phyloP scores from a whole-genome alignment of 1,140 invertebrate genomes.

The Sarcophaga peregrina region DNA sequence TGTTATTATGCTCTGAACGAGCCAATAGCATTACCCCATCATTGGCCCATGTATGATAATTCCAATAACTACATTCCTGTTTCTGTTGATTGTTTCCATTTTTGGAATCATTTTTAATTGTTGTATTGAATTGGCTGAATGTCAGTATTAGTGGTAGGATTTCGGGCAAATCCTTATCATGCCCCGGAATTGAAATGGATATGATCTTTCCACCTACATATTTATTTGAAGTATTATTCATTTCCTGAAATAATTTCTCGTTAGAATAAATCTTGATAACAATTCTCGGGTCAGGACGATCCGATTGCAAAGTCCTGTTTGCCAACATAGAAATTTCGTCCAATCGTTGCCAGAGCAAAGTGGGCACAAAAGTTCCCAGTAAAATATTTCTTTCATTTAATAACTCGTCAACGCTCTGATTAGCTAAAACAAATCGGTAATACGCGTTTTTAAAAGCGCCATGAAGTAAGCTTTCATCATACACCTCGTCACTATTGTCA shows the following conservation, averaged over 20 bases:
- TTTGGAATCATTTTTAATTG: neutral
- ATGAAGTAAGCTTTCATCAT: conserved; percentile 37
- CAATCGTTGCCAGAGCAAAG: conserved; percentile 64
- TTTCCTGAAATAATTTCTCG: conserved; percentile 70
- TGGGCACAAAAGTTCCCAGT: conserved; percentile 69
- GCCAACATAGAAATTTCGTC: conserved; percentile 51
- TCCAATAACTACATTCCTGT: conserved; percentile 71
- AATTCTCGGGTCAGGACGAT: conserved; percentile 51
- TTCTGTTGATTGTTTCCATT: conserved; percentile 36
- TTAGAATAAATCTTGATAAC: conserved; percentile 70
- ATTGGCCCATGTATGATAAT: conserved; percentile 70
- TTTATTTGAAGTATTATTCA: conserved; percentile 49
- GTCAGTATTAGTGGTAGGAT: conserved; percentile 68
- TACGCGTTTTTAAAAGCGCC: conserved; percentile 66
- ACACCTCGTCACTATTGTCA: neutral
- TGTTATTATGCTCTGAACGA: conserved; percentile 47
- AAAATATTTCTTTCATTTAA: conserved; percentile 68
- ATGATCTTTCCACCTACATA: conserved; percentile 67
- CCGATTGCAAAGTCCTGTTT: conserved; percentile 26
- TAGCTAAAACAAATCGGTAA: conserved; percentile 66
- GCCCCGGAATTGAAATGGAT: conserved; percentile 70
- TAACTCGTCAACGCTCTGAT: conserved; percentile 67
- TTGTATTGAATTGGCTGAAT: neutral
- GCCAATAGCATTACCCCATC: conserved; percentile 62
- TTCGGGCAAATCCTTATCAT: conserved; percentile 67